These are phyloP conservation scores for Silurus glanis DNA, from an alignment of 2,113 vertebrate genomes.

Conservation along the genomic window DNA sequence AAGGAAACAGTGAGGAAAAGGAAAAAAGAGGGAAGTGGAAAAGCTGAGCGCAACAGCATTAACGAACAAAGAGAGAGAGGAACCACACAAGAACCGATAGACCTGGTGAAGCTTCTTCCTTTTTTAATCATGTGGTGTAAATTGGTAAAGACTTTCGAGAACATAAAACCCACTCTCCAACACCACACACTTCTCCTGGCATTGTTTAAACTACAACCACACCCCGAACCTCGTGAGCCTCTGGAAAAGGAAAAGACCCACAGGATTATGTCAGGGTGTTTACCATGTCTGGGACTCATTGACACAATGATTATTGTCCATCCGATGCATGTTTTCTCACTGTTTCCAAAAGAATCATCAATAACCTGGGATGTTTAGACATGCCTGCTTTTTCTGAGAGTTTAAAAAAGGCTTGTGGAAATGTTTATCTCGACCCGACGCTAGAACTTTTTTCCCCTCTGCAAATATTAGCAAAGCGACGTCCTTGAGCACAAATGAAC, in stretches of 20 bases:
- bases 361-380: neutral
- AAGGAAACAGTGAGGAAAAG: neutral
- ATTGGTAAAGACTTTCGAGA: neutral
- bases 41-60: neutral
- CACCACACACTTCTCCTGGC: neutral
- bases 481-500: conserved; percentile 5
- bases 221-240: neutral
- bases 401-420: neutral
- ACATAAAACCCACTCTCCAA: neutral
- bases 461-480: conserved; percentile 22
- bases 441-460: neutral
- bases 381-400: neutral
- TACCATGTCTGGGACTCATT: neutral
- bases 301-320: neutral
- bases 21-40: neutral
- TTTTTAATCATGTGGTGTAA: neutral
- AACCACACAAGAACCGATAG: neutral
- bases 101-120: neutral
- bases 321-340: neutral
- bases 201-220: neutral
- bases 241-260: neutral
- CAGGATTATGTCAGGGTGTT: neutral
- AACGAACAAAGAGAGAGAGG: neutral
- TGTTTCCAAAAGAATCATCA: neutral
- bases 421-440: neutral